These are phyloP conservation scores for Micrasema longulum DNA, from an alignment of 1,140 invertebrate species.

Conservation along the genomic window DNA sequence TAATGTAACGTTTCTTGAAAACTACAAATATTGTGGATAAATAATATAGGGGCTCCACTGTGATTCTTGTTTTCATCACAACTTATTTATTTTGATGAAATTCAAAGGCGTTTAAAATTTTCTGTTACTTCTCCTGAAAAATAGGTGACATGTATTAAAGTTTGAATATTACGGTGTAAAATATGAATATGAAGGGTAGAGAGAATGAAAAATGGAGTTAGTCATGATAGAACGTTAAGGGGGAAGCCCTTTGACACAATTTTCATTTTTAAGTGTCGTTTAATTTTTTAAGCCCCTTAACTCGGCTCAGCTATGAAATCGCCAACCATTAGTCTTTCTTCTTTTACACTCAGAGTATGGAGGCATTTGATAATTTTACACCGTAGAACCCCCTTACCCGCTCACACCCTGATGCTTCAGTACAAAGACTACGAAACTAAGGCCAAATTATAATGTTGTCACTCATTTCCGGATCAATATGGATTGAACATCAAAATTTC, in stretches of 20 bases:
- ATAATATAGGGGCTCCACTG: too few relatives aligned
- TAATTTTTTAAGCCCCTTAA: constrained; percentile 49
- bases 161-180: not conserved
- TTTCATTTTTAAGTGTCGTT: constrained; percentile 55
- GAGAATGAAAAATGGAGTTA: constrained; percentile 31
- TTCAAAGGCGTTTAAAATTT: too few relatives aligned
- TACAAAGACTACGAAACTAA: not conserved
- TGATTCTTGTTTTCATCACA: too few relatives aligned
- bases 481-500: too few relatives aligned
- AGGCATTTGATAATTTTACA: constrained; percentile 20
- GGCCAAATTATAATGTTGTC: too few relatives aligned
- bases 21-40: too few relatives aligned
- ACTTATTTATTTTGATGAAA: too few relatives aligned
- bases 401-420: not conserved
- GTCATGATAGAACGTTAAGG: constrained; percentile 48
- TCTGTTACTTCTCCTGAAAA: not conserved
- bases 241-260: constrained; percentile 52
- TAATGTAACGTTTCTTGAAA: too few relatives aligned
- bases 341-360: constrained; percentile 16
- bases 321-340: constrained; percentile 51
- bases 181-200: constrained; percentile 15
- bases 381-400: not conserved
- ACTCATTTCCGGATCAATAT: too few relatives aligned
- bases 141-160: not conserved
- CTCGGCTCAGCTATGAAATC: constrained; percentile 43